phyloP scores from a whole-genome alignment of 2,113 vertebrate species.

The Rousettus leschenaultii region DNA sequence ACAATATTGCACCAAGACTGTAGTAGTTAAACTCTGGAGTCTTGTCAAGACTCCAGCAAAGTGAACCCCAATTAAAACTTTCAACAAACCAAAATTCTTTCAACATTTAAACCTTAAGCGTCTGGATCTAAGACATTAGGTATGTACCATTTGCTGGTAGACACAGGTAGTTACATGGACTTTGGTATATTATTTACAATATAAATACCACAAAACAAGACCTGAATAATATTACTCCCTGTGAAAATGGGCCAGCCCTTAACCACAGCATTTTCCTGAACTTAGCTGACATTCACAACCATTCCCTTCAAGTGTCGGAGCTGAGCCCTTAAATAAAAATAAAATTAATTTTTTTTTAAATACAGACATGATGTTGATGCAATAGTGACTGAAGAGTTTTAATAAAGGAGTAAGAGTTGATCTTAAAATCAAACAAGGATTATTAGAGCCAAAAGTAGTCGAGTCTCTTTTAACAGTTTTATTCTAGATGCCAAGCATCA shows the following conservation, averaged over 20 bases:
- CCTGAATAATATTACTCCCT: slow-evolving; percentile 17
- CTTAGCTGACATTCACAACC: slow-evolving; percentile 8
- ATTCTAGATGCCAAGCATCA: neutral
- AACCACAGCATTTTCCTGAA: slow-evolving; percentile 59
- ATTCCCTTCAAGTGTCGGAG: slow-evolving; percentile 22
- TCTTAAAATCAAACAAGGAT: slow-evolving; percentile 21
- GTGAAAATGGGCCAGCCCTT: slow-evolving; percentile 59
- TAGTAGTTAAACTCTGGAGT: neutral
- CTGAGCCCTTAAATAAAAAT: slow-evolving; percentile 14
- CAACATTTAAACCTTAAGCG: neutral
- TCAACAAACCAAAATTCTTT: slow-evolving; percentile 16
- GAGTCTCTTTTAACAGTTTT: slow-evolving; percentile 29
- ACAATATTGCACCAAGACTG: neutral
- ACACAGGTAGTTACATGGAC: neutral
- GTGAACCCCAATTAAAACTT: slow-evolving; percentile 16
- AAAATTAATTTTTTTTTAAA: neutral
- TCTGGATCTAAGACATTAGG: neutral
- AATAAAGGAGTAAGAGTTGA: neutral
- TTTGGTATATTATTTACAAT: slow-evolving; percentile 56
- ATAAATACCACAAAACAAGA: slow-evolving; percentile 70
- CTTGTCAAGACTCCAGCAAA: slow-evolving; percentile 18
- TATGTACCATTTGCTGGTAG: slow-evolving; percentile 7
- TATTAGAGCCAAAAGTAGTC: neutral
- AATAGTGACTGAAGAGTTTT: neutral
- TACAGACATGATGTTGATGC: neutral